phyloP scores from a whole-genome alignment of 2,113 vertebrate genomes.

The Nettapus auritus region DNA sequence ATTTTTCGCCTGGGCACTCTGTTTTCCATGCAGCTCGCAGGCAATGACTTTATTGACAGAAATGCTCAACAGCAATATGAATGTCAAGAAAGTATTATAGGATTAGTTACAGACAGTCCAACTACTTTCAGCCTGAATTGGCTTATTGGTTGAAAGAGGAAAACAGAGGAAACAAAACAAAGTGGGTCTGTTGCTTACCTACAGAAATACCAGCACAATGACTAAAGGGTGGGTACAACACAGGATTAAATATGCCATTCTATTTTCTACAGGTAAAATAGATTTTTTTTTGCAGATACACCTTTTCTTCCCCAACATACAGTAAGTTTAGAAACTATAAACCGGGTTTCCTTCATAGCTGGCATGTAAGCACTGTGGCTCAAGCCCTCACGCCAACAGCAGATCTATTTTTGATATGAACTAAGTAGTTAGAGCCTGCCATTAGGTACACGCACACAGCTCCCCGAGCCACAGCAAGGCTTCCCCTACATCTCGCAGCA shows the following conservation, averaged over 20 bases:
- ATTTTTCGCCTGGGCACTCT: not conserved
- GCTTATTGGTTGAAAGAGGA: not conserved
- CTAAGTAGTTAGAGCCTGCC: conserved; percentile 13
- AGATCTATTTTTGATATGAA: conserved; percentile 19
- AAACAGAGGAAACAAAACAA: not conserved
- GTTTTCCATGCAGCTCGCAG: not conserved
- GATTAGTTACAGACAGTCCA: conserved; percentile 3
- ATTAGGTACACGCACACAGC: not conserved
- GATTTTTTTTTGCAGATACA: not conserved
- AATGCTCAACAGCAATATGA: not conserved
- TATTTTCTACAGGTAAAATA: not conserved
- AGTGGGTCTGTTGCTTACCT: not conserved
- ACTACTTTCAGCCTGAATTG: not conserved
- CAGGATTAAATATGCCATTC: not conserved
- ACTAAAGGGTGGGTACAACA: not conserved
- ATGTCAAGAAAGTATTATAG: not conserved
- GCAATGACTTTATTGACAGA: not conserved
- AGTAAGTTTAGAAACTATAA: not conserved
- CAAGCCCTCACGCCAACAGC: not conserved
- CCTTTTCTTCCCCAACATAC: not conserved
- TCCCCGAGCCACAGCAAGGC: not conserved
- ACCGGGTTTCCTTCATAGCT: not conserved
- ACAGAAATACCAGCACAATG: not conserved
- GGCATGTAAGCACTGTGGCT: not conserved
- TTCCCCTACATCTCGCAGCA: not conserved